Conservation (phyloP, 2,797 vertebrate genomes). For the Lates japonicus region DNA sequence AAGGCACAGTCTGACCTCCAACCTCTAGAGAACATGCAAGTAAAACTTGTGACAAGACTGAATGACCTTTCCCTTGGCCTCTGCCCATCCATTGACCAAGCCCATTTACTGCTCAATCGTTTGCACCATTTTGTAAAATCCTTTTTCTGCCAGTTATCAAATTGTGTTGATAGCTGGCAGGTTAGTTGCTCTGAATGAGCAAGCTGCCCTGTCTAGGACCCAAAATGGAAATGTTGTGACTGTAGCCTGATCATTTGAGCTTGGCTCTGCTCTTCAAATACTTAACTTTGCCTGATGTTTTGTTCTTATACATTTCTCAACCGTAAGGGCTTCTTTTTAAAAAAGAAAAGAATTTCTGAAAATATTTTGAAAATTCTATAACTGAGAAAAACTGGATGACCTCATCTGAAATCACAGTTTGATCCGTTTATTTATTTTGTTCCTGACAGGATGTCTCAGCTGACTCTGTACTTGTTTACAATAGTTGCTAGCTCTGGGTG, state of each 20-base stretch:
- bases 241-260: background rate
- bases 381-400: background rate
- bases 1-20: slow-evolving; percentile 62
- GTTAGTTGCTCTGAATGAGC: slow-evolving; percentile 22
- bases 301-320: background rate
- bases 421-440: background rate
- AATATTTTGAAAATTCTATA: background rate
- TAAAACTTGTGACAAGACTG: slow-evolving; percentile 52
- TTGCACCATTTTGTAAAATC: slow-evolving; percentile 15
- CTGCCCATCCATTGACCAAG: slow-evolving; percentile 18
- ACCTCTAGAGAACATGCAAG: slow-evolving; percentile 76
- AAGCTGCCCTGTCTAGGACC: slow-evolving; percentile 48
- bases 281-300: background rate
- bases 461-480: background rate
- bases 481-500: background rate
- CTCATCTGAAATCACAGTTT: background rate
- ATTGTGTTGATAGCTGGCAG: slow-evolving; percentile 5
- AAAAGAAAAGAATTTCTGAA: background rate
- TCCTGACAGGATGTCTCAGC: background rate
- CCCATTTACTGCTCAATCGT: slow-evolving; percentile 45
- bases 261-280: background rate
- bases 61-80: slow-evolving; percentile 48
- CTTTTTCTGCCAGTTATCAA: background rate
- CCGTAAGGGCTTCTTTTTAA: background rate
- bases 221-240: slow-evolving; percentile 11